These are phyloP conservation scores for Idaea aversata DNA, from an alignment of 2,888 invertebrate species.

Conservation along the genomic window DNA sequence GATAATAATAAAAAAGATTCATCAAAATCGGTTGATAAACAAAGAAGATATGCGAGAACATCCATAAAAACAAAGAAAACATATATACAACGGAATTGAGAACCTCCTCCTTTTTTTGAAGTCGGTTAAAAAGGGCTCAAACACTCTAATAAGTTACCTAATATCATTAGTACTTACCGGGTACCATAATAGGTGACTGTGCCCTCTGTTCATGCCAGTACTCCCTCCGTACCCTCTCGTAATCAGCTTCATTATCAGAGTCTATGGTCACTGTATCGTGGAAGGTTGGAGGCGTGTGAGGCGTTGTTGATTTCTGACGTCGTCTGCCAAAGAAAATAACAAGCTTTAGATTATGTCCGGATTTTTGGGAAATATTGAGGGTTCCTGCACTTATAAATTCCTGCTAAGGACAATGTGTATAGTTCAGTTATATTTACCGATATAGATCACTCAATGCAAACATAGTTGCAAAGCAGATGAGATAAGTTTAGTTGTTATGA, in stretches of 20 bases:
- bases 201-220: conserved; percentile 66
- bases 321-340: conserved; percentile 39
- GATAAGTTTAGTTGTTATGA: not conserved
- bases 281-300: conserved; percentile 86
- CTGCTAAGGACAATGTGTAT: not conserved
- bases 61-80: too few relatives aligned
- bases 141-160: too few relatives aligned
- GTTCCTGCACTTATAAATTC: not conserved
- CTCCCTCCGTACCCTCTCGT: conserved; percentile 57
- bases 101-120: too few relatives aligned
- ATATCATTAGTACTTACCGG: conserved; percentile 43
- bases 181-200: conserved; percentile 69
- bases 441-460: not conserved
- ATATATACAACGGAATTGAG: too few relatives aligned
- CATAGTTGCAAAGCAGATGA: not conserved
- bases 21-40: too few relatives aligned
- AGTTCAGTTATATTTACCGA: not conserved
- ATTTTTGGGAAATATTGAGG: not conserved
- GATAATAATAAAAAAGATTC: too few relatives aligned
- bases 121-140: too few relatives aligned
- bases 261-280: conserved; percentile 76
- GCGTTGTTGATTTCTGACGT: conserved; percentile 78
- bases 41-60: too few relatives aligned
- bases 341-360: not conserved
- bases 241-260: conserved; percentile 68